Percentiles rank a stretch among this genome's conserved stretches.
Evolutionary conservation across 2,888 invertebrate species (phyloP).

Genomic region (Camptogramma bilineatum): DNA sequence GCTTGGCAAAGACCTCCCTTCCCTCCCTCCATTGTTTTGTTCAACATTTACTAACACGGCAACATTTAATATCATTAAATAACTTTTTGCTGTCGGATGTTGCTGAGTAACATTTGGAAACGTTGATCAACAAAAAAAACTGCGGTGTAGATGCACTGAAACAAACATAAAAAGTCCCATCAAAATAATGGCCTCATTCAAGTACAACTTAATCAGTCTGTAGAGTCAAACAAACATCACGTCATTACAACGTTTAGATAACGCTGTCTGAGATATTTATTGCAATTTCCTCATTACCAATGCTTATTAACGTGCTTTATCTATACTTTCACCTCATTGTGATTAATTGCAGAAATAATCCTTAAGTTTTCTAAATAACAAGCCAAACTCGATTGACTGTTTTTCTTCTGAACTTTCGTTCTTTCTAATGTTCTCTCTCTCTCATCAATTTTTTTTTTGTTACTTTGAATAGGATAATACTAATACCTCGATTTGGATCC

Average conservation of each 20-base stretch:
- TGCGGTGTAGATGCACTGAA: background rate
- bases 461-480: no score
- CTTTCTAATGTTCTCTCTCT: no score
- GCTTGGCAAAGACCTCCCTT: no score
- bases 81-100: no score
- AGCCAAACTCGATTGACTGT: background rate
- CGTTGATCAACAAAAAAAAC: no score
- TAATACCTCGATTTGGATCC: no score
- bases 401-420: no score
- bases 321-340: slow-evolving; percentile 13
- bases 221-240: slow-evolving; percentile 33
- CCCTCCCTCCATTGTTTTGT: no score
- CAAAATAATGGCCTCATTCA: slow-evolving; percentile 14
- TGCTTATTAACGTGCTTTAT: slow-evolving; percentile 16
- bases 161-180: slow-evolving; percentile 1
- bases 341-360: background rate
- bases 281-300: slow-evolving; percentile 32
- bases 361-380: background rate
- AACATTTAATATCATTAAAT: no score
- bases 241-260: slow-evolving; percentile 28
- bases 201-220: slow-evolving; percentile 18
- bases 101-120: no score
- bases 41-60: no score
- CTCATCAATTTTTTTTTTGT: no score
- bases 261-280: slow-evolving; percentile 29